A percentile compares a stretch with the other conserved stretches of the same genome.
Conservation (phyloP, 2,888 invertebrate genomes). For the Dicyrtoma fusca region DNA sequence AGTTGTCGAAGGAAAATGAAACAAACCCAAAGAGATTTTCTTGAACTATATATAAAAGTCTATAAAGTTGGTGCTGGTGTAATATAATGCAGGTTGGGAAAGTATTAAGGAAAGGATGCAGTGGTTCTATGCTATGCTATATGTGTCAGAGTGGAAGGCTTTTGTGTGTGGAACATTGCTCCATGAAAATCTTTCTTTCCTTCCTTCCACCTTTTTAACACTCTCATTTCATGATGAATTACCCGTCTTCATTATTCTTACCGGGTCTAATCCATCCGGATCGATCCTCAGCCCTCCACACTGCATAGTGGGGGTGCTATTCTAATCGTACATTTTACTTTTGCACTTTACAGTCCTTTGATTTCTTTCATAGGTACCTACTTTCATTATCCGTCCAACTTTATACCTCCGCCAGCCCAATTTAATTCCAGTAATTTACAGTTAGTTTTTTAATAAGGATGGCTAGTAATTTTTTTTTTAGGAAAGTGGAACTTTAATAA, state of each 20-base stretch:
- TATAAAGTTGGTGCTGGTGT: neutral
- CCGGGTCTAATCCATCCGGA: slow-evolving; percentile 18
- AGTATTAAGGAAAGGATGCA: neutral
- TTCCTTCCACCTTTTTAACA: slow-evolving; percentile 25
- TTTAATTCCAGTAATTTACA: too few species aligned
- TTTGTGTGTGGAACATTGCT: slow-evolving; percentile 21
- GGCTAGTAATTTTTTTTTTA: too few species aligned
- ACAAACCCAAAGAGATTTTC: slow-evolving; percentile 7
- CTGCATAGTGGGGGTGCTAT: too few species aligned
- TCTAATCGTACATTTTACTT: too few species aligned
- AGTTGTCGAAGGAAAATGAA: slow-evolving; percentile 20
- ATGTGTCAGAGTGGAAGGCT: slow-evolving; percentile 6
- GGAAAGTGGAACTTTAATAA: too few species aligned
- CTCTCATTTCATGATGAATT: slow-evolving; percentile 37
- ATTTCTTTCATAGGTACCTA: too few species aligned
- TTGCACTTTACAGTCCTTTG: too few species aligned
- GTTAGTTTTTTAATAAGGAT: too few species aligned
- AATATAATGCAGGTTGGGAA: neutral
- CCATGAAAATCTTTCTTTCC: slow-evolving; percentile 27
- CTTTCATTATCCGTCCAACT: too few species aligned
- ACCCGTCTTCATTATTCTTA: slow-evolving; percentile 34
- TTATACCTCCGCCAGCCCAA: too few species aligned
- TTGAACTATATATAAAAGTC: neutral
- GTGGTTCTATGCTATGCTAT: neutral
- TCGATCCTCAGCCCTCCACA: neutral